phyloP scores from a whole-genome alignment of 2,888 invertebrate genomes.

The Lasioglossum calceatum region DNA sequence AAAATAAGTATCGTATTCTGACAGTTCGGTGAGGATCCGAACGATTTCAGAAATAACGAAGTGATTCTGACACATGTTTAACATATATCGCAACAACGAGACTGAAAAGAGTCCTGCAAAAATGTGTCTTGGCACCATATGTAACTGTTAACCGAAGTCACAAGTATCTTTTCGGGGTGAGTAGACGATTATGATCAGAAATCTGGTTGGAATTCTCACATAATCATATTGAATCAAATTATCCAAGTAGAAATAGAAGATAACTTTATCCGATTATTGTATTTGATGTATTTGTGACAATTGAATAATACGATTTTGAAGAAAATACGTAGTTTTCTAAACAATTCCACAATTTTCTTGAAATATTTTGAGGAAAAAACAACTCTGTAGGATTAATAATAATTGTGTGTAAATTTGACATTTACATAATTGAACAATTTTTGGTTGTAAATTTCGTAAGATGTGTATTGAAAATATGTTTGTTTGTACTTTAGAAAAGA shows the following conservation, averaged over 20 bases:
- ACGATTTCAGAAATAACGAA: not conserved
- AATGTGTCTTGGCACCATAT: conserved; percentile 63
- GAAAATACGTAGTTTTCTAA: not conserved
- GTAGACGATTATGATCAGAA: conserved; percentile 26
- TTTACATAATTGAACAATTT: not conserved
- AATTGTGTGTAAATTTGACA: not conserved
- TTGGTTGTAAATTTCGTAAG: not conserved
- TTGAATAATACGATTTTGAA: not conserved
- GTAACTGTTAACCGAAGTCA: conserved; percentile 47
- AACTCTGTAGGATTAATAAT: not conserved
- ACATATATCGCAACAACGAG: conserved; percentile 48
- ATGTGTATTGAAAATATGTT: not conserved
- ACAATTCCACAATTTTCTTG: not conserved
- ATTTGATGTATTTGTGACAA: not conserved
- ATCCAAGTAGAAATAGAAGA: not conserved
- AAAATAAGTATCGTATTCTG: conserved; percentile 11
- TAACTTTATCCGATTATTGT: not conserved
- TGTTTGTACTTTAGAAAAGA: not conserved
- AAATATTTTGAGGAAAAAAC: not conserved
- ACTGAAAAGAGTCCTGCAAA: conserved; percentile 65
- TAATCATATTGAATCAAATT: not conserved
- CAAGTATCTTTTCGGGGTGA: conserved; percentile 49
- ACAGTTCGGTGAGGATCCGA: not conserved
- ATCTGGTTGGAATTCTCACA: not conserved
- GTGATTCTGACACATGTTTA: not conserved